phyloP scores from a whole-genome alignment of 2,113 vertebrate species.

The Sceloporus undulatus region DNA sequence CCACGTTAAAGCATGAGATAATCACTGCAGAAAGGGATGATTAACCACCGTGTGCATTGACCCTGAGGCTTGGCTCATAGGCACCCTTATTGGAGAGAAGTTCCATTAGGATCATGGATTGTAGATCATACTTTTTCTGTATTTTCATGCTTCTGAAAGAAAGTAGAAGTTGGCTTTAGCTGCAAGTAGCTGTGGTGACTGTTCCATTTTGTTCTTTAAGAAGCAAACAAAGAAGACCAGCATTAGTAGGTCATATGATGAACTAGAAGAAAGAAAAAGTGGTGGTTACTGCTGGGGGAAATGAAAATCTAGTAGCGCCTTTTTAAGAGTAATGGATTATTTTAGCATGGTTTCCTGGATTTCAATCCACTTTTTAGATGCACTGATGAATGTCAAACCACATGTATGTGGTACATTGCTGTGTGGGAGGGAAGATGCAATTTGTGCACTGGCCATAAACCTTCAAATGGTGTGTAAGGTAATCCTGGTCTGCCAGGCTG shows the following conservation, averaged over 20 bases:
- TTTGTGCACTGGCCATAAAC: too few relatives aligned
- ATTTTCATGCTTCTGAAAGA: background rate
- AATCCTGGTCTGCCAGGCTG: too few relatives aligned
- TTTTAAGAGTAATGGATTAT: too few relatives aligned
- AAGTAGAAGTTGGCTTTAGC: background rate
- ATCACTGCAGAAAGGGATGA: background rate
- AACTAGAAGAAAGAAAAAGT: background rate
- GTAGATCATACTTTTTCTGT: background rate
- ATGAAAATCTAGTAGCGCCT: too few relatives aligned
- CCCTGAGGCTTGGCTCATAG: background rate
- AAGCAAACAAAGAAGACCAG: background rate
- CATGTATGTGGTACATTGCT: too few relatives aligned
- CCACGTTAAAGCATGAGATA: conserved; percentile 1
- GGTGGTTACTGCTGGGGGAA: too few relatives aligned
- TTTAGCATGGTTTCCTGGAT: too few relatives aligned
- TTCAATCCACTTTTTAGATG: too few relatives aligned
- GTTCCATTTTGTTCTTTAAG: background rate
- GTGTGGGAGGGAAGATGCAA: too few relatives aligned
- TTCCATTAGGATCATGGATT: background rate
- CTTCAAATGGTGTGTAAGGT: too few relatives aligned
- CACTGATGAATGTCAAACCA: too few relatives aligned
- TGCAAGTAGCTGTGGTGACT: background rate
- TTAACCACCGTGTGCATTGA: background rate
- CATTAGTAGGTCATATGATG: background rate
- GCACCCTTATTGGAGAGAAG: background rate